Percentiles rank a stretch among this genome's conserved stretches.
Evolutionary conservation across 2,888 invertebrate genomes (phyloP).

Genomic region (Odontomyia ornata): DNA sequence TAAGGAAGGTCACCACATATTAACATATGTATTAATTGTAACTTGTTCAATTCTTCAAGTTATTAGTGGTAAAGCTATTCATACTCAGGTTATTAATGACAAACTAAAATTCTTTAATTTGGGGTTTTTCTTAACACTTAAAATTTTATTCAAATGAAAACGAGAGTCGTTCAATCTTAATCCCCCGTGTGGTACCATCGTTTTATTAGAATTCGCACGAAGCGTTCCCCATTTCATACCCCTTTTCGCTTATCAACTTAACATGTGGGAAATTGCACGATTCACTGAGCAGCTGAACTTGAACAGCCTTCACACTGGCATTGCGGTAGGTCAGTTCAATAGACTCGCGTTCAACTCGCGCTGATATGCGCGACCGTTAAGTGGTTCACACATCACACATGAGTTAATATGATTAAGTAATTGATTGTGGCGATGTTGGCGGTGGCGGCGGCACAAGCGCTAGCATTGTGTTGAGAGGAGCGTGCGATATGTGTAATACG

Average conservation of each 20-base stretch:
- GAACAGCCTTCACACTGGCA: constrained; percentile 43
- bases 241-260: background rate
- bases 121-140: too few relatives aligned
- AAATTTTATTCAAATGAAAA: too few relatives aligned
- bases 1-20: too few relatives aligned
- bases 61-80: too few relatives aligned
- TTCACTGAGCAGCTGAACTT: constrained; percentile 27
- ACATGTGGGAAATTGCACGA: background rate
- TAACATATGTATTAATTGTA: too few relatives aligned
- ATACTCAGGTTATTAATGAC: too few relatives aligned
- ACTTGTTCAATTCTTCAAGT: too few relatives aligned
- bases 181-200: too few relatives aligned
- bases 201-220: background rate
- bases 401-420: constrained; percentile 31
- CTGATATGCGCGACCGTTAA: constrained; percentile 22
- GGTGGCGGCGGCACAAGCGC: background rate
- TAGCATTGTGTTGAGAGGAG: background rate
- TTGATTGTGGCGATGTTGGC: background rate
- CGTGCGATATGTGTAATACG: background rate
- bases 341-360: constrained; percentile 20
- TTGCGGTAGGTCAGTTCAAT: constrained; percentile 40
- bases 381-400: constrained; percentile 20
- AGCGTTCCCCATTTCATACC: background rate
- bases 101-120: too few relatives aligned
- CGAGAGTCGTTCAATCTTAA: too few relatives aligned